Evolutionary conservation across 2,797 vertebrate genomes (phyloP).

Genomic region (Tapirus indicus): DNA sequence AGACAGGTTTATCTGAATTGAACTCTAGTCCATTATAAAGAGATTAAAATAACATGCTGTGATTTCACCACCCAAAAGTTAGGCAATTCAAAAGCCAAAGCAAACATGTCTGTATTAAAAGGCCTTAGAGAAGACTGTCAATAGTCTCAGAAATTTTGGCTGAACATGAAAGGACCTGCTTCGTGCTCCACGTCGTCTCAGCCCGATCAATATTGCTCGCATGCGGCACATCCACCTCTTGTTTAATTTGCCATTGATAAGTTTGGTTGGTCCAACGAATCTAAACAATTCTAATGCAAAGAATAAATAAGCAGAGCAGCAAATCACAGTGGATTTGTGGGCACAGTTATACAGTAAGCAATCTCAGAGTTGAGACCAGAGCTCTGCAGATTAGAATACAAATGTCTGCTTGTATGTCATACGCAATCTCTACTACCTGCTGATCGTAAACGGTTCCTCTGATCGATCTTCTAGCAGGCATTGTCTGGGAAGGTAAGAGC

Average conservation of each 20-base stretch:
- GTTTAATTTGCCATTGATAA: conserved; percentile 73
- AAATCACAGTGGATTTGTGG: conserved; percentile 52
- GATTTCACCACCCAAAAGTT: conserved; percentile 65
- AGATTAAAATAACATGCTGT: conserved; percentile 72
- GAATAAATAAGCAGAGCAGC: conserved; percentile 56
- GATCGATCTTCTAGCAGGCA: neutral
- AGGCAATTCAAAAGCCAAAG: conserved; percentile 62
- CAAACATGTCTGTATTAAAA: conserved; percentile 62
- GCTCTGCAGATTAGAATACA: conserved; percentile 29
- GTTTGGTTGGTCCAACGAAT: neutral
- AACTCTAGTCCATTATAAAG: conserved; percentile 70
- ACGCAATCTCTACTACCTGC: neutral
- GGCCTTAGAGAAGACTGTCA: conserved; percentile 60
- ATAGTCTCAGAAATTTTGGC: conserved; percentile 53
- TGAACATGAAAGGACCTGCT: neutral
- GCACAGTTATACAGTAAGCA: conserved; percentile 6
- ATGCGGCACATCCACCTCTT: neutral
- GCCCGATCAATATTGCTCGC: neutral
- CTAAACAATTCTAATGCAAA: conserved; percentile 59
- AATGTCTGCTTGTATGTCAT: neutral
- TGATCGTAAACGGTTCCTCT: neutral
- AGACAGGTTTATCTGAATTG: conserved; percentile 58
- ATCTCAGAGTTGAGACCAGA: neutral
- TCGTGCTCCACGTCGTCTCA: neutral
- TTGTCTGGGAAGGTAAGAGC: neutral